phyloP scores from a whole-genome alignment of 2,113 vertebrate species.

The Ia io region DNA sequence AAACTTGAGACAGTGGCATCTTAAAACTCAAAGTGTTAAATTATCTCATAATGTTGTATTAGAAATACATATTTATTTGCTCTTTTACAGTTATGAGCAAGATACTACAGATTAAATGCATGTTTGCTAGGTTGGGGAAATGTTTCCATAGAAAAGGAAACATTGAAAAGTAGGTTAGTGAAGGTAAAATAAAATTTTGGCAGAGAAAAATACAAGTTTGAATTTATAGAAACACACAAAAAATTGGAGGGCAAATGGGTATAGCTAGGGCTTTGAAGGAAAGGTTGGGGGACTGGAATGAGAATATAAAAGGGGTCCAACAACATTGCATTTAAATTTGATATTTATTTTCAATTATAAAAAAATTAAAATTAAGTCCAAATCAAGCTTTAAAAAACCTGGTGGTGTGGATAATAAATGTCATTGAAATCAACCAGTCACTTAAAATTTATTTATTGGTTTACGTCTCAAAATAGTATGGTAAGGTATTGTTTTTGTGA shows the following conservation, averaged over 20 bases:
- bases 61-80: neutral
- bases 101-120: neutral
- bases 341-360: neutral
- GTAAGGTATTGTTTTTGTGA: neutral
- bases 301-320: neutral
- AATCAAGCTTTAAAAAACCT: neutral
- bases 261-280: neutral
- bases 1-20: neutral
- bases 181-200: neutral
- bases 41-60: neutral
- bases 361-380: neutral
- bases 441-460: neutral
- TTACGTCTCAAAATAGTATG: neutral
- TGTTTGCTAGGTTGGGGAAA: neutral
- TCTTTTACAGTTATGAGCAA: neutral
- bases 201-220: neutral
- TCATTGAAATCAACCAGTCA: neutral
- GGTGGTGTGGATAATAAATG: neutral
- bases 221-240: neutral
- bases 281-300: neutral
- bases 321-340: neutral
- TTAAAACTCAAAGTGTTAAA: neutral
- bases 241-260: neutral
- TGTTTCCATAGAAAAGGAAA: neutral
- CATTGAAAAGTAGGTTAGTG: neutral